These are phyloP conservation scores for Poecile atricapillus DNA, from an alignment of 2,113 vertebrate genomes.

Conservation along the genomic window DNA sequence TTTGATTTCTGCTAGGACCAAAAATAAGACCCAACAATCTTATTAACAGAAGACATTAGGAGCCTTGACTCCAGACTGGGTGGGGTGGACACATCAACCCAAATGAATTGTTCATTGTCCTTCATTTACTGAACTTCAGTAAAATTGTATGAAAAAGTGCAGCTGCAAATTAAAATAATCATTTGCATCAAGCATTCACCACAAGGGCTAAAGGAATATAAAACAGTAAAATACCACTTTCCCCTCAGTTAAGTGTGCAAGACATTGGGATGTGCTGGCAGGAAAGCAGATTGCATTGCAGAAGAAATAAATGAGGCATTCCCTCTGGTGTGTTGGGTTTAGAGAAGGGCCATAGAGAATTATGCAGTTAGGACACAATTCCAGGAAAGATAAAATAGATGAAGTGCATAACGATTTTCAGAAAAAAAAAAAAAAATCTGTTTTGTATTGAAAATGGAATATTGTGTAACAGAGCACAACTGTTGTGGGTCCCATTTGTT, in stretches of 20 bases:
- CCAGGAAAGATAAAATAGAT: neutral
- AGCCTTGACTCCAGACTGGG: neutral
- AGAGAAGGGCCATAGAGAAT: neutral
- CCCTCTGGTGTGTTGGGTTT: neutral
- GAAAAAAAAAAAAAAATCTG: neutral
- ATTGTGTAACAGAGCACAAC: neutral
- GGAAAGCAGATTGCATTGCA: neutral
- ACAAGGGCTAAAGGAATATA: neutral
- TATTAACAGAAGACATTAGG: neutral
- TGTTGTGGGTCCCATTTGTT: slow-evolving; percentile 21
- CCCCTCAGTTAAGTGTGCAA: neutral
- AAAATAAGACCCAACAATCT: neutral
- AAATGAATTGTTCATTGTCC: neutral
- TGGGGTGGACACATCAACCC: neutral
- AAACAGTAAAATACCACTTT: neutral
- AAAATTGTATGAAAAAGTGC: neutral
- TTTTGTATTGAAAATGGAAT: neutral
- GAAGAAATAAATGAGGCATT: neutral
- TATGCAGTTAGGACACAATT: neutral
- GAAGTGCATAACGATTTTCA: neutral
- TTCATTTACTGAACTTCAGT: neutral
- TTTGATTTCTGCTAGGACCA: neutral
- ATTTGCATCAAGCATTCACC: neutral
- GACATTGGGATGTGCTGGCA: neutral
- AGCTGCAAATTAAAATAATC: neutral